Conservation (phyloP, 2,797 vertebrate species). For the Scolopax bukidnonensis region DNA sequence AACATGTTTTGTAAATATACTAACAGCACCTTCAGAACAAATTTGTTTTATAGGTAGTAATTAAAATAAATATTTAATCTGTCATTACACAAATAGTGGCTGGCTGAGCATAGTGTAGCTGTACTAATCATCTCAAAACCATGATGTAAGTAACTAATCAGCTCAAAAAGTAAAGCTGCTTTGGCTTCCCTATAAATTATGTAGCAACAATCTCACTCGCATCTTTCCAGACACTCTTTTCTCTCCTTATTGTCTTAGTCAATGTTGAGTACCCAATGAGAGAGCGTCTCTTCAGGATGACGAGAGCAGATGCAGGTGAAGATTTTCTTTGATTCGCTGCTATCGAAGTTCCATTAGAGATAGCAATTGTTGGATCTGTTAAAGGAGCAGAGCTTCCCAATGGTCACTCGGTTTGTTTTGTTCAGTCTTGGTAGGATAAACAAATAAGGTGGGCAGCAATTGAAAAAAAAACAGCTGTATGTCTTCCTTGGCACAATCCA, state of each 20-base stretch:
- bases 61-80: constrained; percentile 51
- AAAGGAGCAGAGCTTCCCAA: neutral
- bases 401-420: neutral
- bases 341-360: neutral
- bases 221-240: neutral
- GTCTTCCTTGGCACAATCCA: neutral
- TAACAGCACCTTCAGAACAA: constrained; percentile 1
- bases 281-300: neutral
- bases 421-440: neutral
- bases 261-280: neutral
- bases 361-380: neutral
- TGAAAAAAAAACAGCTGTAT: neutral
- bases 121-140: constrained; percentile 31
- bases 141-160: neutral
- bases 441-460: neutral
- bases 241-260: neutral
- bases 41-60: neutral
- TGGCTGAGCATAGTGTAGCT: neutral
- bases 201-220: neutral
- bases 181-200: neutral
- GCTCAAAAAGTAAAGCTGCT: neutral
- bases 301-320: neutral
- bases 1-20: neutral
- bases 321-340: neutral
- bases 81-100: neutral